Percentiles rank a stretch among this genome's conserved stretches.
phyloP scores from a whole-genome alignment of 2,888 invertebrate genomes.

The Tenthredo mesomela region DNA sequence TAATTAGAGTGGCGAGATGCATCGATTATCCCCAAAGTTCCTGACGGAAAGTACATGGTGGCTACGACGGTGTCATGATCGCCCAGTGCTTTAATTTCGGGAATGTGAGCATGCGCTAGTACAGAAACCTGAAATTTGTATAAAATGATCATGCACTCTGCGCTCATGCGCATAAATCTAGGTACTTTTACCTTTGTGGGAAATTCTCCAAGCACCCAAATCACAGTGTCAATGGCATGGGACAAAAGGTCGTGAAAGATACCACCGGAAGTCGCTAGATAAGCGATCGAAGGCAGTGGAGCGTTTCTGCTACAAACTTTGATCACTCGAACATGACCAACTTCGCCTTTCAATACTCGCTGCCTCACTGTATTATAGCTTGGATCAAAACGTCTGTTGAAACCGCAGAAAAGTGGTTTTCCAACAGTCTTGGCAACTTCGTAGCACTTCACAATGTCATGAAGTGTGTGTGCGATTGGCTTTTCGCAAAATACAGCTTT shows the following conservation, averaged over 20 bases:
- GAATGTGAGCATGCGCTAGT: slow-evolving; percentile 79
- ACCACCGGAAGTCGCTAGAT: slow-evolving; percentile 83
- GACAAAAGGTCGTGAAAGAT: slow-evolving; percentile 86
- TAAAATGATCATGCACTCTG: background rate
- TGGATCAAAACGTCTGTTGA: slow-evolving; percentile 86
- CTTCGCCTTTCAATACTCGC: slow-evolving; percentile 80
- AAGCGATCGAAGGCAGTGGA: slow-evolving; percentile 83
- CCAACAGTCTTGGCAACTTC: slow-evolving; percentile 80
- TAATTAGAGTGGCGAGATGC: slow-evolving; percentile 82
- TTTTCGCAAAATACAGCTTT: slow-evolving; percentile 87
- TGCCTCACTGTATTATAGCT: slow-evolving; percentile 79
- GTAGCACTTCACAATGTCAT: slow-evolving; percentile 81
- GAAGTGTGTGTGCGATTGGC: slow-evolving; percentile 81
- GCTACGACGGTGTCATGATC: slow-evolving; percentile 84
- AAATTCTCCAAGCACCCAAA: slow-evolving; percentile 83
- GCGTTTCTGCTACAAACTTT: slow-evolving; percentile 84
- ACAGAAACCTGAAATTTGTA: slow-evolving; percentile 65
- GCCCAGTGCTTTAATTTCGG: slow-evolving; percentile 81
- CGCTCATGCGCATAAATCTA: too few species aligned
- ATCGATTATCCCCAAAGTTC: slow-evolving; percentile 83
- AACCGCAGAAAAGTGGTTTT: slow-evolving; percentile 82
- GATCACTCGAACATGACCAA: slow-evolving; percentile 83
- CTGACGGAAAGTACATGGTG: slow-evolving; percentile 82
- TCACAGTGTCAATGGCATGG: slow-evolving; percentile 85
- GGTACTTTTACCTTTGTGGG: slow-evolving; percentile 82